Conservation (phyloP, 30 jellyfish, hydroid and myxozoan species). For the Pelagia noctiluca region DNA sequence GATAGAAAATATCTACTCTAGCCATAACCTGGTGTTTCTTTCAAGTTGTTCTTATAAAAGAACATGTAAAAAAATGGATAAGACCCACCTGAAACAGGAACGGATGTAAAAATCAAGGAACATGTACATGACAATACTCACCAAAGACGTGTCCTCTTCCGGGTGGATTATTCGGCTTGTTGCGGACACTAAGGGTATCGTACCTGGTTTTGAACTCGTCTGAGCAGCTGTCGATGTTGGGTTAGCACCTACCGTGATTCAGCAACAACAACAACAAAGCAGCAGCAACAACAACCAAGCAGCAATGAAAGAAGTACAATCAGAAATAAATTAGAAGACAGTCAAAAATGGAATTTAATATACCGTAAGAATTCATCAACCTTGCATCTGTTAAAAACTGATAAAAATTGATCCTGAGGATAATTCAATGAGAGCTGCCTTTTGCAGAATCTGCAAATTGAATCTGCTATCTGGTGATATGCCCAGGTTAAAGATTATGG, state of each 20-base stretch:
- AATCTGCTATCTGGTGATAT: no score
- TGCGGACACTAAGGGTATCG: conserved; percentile 97
- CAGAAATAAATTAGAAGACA: conserved; percentile 29
- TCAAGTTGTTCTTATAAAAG: not conserved
- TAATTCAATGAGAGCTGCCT: no score
- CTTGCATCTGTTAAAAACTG: no score
- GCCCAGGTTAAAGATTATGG: no score
- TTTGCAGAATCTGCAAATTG: no score
- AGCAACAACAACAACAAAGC: conserved; percentile 51
- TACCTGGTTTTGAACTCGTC: conserved; percentile 81
- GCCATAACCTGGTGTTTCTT: not conserved
- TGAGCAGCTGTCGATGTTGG: conserved; percentile 66
- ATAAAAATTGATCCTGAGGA: conserved; percentile 8
- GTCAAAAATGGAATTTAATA: not conserved
- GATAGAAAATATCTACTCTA: no score
- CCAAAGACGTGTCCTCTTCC: conserved; percentile 93
- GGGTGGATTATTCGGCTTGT: conserved; percentile 98
- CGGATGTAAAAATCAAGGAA: not conserved
- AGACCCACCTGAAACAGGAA: not conserved
- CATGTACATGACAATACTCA: conserved; percentile 51
- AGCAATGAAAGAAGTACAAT: conserved; percentile 68
- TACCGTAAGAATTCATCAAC: no score
- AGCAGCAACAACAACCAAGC: conserved; percentile 58
- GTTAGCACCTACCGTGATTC: conserved; percentile 90
- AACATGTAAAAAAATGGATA: not conserved